Evolutionary conservation across 1,140 invertebrate genomes (phyloP).

Genomic region (Copidosoma floridanum): DNA sequence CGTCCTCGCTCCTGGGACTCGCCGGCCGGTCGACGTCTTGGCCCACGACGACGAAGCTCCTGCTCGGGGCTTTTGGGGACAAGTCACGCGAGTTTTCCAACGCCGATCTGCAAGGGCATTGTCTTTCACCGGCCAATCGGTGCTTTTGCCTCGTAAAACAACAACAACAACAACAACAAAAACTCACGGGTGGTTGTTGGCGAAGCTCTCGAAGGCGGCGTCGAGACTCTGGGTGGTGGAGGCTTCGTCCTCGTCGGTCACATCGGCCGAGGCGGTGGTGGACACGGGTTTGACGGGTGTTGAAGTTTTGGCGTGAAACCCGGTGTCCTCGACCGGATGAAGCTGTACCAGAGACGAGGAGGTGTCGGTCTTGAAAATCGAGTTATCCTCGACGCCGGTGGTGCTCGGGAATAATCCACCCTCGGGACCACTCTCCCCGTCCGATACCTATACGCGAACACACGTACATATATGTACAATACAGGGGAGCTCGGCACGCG

Average conservation of each 20-base stretch:
- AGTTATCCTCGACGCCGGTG: constrained; percentile 20
- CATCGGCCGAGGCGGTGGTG: constrained; percentile 1
- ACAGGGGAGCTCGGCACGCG: too few relatives aligned
- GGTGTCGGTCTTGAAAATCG: constrained; percentile 26
- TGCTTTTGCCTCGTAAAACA: too few relatives aligned
- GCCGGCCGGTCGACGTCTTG: neutral
- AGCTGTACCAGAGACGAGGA: constrained; percentile 26
- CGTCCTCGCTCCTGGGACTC: neutral
- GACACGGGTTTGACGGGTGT: constrained; percentile 35
- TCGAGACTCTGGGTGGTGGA: neutral
- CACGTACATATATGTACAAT: too few relatives aligned
- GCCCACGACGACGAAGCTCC: neutral
- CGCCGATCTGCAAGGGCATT: too few relatives aligned
- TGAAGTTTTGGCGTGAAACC: constrained; percentile 34
- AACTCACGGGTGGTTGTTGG: constrained; percentile 7
- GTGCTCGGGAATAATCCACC: neutral
- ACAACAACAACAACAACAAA: too few relatives aligned
- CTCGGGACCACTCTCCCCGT: too few relatives aligned
- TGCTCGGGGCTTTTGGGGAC: neutral
- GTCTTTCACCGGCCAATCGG: too few relatives aligned
- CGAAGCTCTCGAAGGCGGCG: neutral
- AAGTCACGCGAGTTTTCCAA: neutral
- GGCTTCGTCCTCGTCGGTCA: constrained; percentile 28
- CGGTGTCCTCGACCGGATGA: too few relatives aligned
- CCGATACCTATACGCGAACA: too few relatives aligned